These are phyloP conservation scores for Orius insidiosus DNA, from an alignment of 1,140 invertebrate genomes.

Conservation along the genomic window DNA sequence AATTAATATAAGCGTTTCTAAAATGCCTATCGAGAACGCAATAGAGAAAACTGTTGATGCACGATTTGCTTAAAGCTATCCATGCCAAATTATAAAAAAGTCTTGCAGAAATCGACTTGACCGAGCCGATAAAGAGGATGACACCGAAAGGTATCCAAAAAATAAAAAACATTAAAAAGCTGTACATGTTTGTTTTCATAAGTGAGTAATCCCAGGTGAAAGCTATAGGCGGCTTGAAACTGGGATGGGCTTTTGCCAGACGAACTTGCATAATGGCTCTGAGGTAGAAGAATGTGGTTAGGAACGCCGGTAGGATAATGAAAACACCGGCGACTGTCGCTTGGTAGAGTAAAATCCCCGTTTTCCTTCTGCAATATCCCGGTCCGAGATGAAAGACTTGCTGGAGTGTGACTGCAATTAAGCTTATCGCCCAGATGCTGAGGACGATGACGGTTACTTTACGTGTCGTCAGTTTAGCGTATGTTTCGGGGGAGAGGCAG, in stretches of 20 bases:
- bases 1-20: constrained; percentile 52
- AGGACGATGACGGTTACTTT: constrained; percentile 34
- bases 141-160: constrained; percentile 53
- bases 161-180: constrained; percentile 40
- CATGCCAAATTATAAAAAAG: constrained; percentile 46
- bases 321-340: constrained; percentile 34
- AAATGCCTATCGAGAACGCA: constrained; percentile 46
- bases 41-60: constrained; percentile 48
- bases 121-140: constrained; percentile 32
- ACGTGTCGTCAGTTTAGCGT: constrained; percentile 30
- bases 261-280: constrained; percentile 22
- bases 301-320: constrained; percentile 27
- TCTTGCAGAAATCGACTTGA: constrained; percentile 27
- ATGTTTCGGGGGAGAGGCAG: constrained; percentile 33
- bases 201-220: constrained; percentile 44
- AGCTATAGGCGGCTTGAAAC: constrained; percentile 41
- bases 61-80: constrained; percentile 48
- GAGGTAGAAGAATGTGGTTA: constrained; percentile 24
- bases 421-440: constrained; percentile 31
- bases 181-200: constrained; percentile 42
- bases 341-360: constrained; percentile 31
- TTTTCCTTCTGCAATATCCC: constrained; percentile 39
- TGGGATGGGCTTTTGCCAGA: constrained; percentile 29
- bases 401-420: constrained; percentile 31
- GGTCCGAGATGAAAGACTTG: constrained; percentile 33